Percentiles rank a stretch among this genome's conserved stretches.
These are phyloP conservation scores for Hyperopisus bebe DNA, from an alignment of 2,113 vertebrate species.

Conservation along the genomic window DNA sequence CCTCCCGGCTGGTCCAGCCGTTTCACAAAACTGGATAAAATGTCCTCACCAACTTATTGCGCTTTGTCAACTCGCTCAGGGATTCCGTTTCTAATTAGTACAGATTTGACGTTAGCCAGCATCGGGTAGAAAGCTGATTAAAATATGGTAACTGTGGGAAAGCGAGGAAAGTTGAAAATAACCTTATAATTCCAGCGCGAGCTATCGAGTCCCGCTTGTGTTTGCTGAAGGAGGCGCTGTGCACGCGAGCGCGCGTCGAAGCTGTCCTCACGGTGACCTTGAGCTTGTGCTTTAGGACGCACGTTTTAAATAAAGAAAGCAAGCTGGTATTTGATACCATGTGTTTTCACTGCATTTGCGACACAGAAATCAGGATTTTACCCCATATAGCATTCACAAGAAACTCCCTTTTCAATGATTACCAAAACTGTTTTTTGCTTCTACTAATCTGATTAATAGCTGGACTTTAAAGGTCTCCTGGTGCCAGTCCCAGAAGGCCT, in stretches of 20 bases:
- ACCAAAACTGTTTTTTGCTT: neutral
- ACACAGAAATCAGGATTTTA: neutral
- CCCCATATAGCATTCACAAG: neutral
- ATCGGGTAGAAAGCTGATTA: slow-evolving; percentile 19
- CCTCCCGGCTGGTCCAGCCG: neutral
- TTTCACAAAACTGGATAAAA: slow-evolving; percentile 18
- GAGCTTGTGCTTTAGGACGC: neutral
- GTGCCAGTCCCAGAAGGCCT: neutral
- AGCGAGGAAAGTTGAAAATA: slow-evolving; percentile 7
- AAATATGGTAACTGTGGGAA: slow-evolving; percentile 19
- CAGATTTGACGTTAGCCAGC: slow-evolving; percentile 20
- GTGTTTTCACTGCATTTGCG: neutral
- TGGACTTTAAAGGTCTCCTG: neutral
- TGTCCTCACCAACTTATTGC: slow-evolving; percentile 17
- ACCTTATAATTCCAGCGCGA: neutral
- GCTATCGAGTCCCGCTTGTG: neutral
- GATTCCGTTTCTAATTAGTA: slow-evolving; percentile 22
- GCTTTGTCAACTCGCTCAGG: slow-evolving; percentile 17
- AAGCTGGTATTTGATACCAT: neutral
- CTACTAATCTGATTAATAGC: slow-evolving; percentile 4
- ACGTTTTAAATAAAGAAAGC: neutral
- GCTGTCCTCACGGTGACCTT: neutral
- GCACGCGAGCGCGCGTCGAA: neutral
- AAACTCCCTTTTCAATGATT: neutral
- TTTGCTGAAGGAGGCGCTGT: neutral